Base-by-base conservation (phyloP, 1,140 invertebrate genomes). In the Dinothrombium tinctorium region DNA sequence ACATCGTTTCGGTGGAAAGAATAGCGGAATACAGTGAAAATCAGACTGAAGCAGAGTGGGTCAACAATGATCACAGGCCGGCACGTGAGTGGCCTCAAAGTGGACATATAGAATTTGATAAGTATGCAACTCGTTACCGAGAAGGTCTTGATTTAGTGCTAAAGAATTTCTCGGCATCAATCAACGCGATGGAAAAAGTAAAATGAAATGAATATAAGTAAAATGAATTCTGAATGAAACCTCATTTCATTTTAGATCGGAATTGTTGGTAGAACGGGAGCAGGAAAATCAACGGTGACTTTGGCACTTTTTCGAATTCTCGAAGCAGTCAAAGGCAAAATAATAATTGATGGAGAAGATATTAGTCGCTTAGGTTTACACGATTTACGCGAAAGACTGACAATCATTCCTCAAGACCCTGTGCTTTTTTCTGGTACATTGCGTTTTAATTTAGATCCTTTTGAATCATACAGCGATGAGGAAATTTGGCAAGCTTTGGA, bases 271-370 rank as follows among this genome's bases (percentile, higher is more conserved):
- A 24, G 37, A 38, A 38, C 37, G 3, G 37, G 37, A 33, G 65
- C 65, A 37, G 66, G 67, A 6, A 69, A 69, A 45, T 64, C 60
- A 5, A 64, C 64, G 4, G 42, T 69, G 5, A 63, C 65, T 0
- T 49, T 67, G 12, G 60, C 60, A 6, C 47, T 69, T 20, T 69
- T 69, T 45, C 54, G 67, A 42, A 56, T 69, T 23, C 58, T 69
- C 42, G 66, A 69, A 49, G 40, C 64, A 1, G 50, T 47, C 11
- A 38, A 37, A 12, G 87, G 87, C 9, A 60, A 63, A 35, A 95
- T 98, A 44, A 52, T 71, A n/a, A 89, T 98, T 43, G 92, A 98
- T 61, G 76, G 72, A 28, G 55, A 83, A 9, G 73, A 92, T 54
- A 87, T 96, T 47, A 61, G 74, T 1, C 68, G 68, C 8, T 64